phyloP scores from a whole-genome alignment of 2,113 vertebrate genomes.

The Reinhardtius hippoglossoides region DNA sequence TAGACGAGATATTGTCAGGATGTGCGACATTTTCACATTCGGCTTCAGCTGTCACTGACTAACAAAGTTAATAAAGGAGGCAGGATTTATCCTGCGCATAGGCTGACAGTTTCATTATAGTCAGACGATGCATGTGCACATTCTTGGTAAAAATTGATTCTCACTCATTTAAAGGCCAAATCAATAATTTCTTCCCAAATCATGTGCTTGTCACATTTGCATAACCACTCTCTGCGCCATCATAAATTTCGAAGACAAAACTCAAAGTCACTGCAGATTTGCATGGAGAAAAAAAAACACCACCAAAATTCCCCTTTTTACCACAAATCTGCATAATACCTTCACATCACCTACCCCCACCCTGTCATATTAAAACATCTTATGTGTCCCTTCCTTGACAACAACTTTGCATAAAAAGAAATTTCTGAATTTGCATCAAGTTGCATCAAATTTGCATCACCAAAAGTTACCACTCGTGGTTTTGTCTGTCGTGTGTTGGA shows the following conservation, averaged over 20 bases:
- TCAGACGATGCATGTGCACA: neutral
- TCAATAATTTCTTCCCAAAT: constrained; percentile 18
- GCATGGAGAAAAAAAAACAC: neutral
- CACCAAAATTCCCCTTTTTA: constrained; percentile 3
- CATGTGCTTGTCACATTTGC: constrained; percentile 11
- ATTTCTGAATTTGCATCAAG: neutral
- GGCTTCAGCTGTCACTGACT: constrained; percentile 23
- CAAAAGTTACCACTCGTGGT: neutral
- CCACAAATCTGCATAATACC: constrained; percentile 26
- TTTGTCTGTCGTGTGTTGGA: neutral
- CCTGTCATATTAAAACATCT: neutral
- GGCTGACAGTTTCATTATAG: constrained; percentile 14
- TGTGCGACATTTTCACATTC: constrained; percentile 38
- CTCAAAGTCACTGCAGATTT: constrained; percentile 10
- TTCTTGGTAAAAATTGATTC: neutral
- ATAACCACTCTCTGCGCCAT: neutral
- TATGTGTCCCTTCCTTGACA: neutral
- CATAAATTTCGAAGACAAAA: constrained; percentile 24
- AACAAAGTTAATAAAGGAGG: constrained; percentile 18
- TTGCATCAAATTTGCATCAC: constrained; percentile 4
- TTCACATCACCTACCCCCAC: neutral
- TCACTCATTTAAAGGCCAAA: constrained; percentile 22
- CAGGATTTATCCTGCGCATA: constrained; percentile 1
- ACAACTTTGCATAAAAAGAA: constrained; percentile 26
- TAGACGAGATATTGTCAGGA: constrained; percentile 17